Evolutionary conservation across 1,140 invertebrate species (phyloP).

Genomic region (Cotesia glomerata): DNA sequence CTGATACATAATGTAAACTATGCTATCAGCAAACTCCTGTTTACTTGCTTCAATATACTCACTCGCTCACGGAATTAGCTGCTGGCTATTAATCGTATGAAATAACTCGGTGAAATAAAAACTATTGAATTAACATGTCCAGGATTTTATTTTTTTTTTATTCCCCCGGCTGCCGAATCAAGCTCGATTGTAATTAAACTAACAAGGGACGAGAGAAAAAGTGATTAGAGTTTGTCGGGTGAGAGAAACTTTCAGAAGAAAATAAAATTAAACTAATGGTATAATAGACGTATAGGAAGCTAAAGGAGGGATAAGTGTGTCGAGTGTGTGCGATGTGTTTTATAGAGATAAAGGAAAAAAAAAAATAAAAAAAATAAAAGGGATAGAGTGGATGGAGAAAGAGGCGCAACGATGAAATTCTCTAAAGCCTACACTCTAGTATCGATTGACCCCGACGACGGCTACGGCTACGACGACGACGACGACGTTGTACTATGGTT

Average conservation of each 20-base stretch:
- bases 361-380: not conserved
- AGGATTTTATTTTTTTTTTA: no score
- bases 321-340: not conserved
- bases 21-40: no score
- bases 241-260: not conserved
- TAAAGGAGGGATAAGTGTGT: not conserved
- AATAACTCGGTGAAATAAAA: no score
- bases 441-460: conserved; percentile 32
- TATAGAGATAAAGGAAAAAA: not conserved
- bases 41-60: no score
- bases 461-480: no score
- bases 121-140: no score
- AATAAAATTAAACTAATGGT: no score
- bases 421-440: conserved; percentile 25
- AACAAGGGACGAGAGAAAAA: not conserved
- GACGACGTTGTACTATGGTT: not conserved
- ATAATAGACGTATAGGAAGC: no score
- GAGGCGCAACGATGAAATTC: conserved; percentile 21
- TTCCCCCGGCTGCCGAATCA: not conserved
- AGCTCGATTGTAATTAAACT: not conserved
- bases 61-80: no score
- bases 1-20: no score
- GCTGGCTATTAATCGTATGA: no score
- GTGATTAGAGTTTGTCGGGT: not conserved
- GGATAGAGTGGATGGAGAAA: conserved; percentile 1